Evolutionary conservation across 2,888 invertebrate genomes (phyloP), one percentile per base, ranked within the genome.

Genomic region (Axea sp.): DNA sequence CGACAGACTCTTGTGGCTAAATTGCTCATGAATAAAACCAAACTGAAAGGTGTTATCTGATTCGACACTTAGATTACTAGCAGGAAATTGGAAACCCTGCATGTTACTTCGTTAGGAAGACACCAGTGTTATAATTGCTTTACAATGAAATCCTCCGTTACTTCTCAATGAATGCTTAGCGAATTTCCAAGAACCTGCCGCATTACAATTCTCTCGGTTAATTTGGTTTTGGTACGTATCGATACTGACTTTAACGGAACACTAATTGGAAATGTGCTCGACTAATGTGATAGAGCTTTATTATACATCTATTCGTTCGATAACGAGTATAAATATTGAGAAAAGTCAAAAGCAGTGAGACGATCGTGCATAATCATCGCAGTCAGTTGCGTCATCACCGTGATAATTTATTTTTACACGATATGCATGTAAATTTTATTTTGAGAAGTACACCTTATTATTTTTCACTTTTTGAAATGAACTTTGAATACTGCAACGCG

Each of bases 231-330:
- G 19, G 26, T 33, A 37, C 22, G 28, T 55, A 55, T 67, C 57
- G 67, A 47, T 57, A 57, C 26, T 14, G n/a, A 11, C 35, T 45
- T 9, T 24, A 39, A 15, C 22, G 45, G 9, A 28, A 17, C 53
- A 24, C 49, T 67, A 67, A 57, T 67, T 67, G 57, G 67, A 65
- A 67, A 49, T 41, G 33, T 30, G 53, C 45, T 45, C 45, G 14
- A 55, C 47, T 55, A 51, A 33, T 22, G 33, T 9, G 12, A 15
- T 8, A 8, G 7, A 43, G 43, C 37, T 65, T 65, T 53, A 64
- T 64, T 64, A 17, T 37, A 62, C 31, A 41, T 62, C 49, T 31
- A 35, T 11, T 59, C 26, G 9, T 24, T 7, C 17, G 60, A 60
- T 60, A 47, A 37, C 33, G 37, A 8, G 8, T n/a, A 37, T 60